Evolutionary conservation across 2,888 invertebrate genomes (phyloP), one percentile per base, ranked within the genome.

Genomic region (Synergus laeviventris): DNA sequence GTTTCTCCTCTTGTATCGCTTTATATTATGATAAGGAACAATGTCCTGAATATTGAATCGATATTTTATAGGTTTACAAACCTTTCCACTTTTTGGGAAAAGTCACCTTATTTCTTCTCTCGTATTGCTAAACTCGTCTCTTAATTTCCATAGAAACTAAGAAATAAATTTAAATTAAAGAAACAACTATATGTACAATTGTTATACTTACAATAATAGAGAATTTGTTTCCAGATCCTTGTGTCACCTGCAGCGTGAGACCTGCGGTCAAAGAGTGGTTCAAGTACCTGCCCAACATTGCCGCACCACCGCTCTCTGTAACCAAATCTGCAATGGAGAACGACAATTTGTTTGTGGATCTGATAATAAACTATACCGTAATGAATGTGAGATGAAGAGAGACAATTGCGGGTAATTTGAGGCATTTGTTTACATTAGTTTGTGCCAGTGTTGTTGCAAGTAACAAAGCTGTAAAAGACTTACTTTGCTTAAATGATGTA

Each of bases 351-450:
- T 97, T 74, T 97, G 97, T 89, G 97, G 96, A 49, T 97, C 97
- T 11, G 97, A 97, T 91, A 97, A 96, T 91, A 94, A 96, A 88
- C 96, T 97, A 90, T 97, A 97, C 91, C 94, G 95, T 87, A 97
- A 96, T 90, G 96, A 97, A 91, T 97, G 97, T 88, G 94, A 97
- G 89, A 97, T 97, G 97, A 96, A 96, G 91, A 94, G 95, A 89
- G 95, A 95, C 88, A 97, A 97, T 89, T 97, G 97, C 91, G 97
- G 96, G 96, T 95, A 87, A 92, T 91, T 86, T 56, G 18, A 60
- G 70, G n/a, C 38, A 56, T 66, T 70, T 31, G 1, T 66, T 49
- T 66, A 45, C 24, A 16, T 2, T 66, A 4, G 2, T 11, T 11
- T 18, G 8, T 18, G 21, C 16, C 18, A 1, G 4, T 39, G 21